A percentile compares a stretch with the other conserved stretches of the same genome.
These are phyloP conservation scores for Petrocephalus microphthalmus DNA, from an alignment of 2,113 vertebrate species.

Conservation along the genomic window DNA sequence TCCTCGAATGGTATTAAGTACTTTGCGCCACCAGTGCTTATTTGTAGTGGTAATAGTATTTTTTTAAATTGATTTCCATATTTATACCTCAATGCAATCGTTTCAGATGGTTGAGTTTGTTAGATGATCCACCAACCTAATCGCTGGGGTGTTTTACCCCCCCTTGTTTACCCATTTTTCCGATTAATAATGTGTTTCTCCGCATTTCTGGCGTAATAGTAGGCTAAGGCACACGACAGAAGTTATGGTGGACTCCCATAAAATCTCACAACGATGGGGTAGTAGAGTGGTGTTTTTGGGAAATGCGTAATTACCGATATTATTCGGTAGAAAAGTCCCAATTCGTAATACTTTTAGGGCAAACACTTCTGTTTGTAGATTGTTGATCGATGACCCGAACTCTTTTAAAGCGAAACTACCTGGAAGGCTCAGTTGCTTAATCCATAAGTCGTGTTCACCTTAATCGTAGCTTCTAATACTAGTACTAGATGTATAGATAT, in stretches of 20 bases:
- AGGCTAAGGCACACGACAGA: neutral
- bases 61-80: neutral
- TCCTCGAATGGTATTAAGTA: neutral
- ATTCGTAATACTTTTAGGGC: neutral
- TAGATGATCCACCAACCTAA: neutral
- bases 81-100: neutral
- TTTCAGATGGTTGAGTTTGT: neutral
- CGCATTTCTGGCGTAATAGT: neutral
- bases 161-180: neutral
- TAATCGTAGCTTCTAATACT: neutral
- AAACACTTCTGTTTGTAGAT: neutral
- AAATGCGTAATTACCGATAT: neutral
- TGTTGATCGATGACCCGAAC: neutral
- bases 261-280: neutral
- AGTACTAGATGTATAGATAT: neutral
- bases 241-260: neutral
- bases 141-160: neutral
- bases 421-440: neutral
- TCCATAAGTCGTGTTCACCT: neutral
- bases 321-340: neutral
- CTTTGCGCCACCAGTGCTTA: neutral
- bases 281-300: neutral
- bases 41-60: neutral
- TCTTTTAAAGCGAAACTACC: neutral
- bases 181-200: neutral